Base-by-base conservation (phyloP, 2,888 invertebrate genomes). In the Tortricodes alternella region DNA sequence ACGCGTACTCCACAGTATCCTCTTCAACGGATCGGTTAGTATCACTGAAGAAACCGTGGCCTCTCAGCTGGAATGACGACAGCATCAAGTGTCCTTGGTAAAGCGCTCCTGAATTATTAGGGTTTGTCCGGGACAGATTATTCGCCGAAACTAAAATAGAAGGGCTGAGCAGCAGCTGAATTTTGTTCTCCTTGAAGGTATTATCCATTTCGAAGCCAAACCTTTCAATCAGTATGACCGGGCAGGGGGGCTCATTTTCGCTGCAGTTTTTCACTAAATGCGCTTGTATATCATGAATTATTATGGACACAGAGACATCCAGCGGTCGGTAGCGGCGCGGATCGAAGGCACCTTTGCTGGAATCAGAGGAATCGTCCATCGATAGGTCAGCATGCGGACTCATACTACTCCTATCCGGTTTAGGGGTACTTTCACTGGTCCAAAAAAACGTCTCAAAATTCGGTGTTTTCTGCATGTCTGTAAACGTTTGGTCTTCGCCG, bases 191-290 rank as follows among this genome's bases (percentile, higher is more conserved):
- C 59, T 93, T 93, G 79, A 96, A 99, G 15, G 94, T 93, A 80
- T 99, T 99, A 77, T 97, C 96, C 96, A 99, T 96, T 92, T 99
- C 99, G 81, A 99, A 98, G 1, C 97, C 98, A 64, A 99, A 94
- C 62, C 98, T 92, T 84, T 99, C 98, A 38, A 97, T 93, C 15
- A 97, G 83, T 59, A 97, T 93, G 4, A 96, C 94, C 0, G 98
- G 99, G 80, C 98, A 98, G 0, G 98, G 96, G 0, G 97, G 96
- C 84, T 98, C 98, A 66, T 93, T 94, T 60, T 96, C 95, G 66
- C 94, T 96, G 77, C 98, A 98, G 83, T 97, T 97, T 92, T 97
- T 97, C 5, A 97, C 93, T 59, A 99, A 89, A 90, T 99, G 99
- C 0, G 96, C 98, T 76, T 98, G 98, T 66, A 99, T 95, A 73